These are phyloP conservation scores for Danionella dracula DNA, from an alignment of 2,797 vertebrate genomes.

Conservation along the genomic window DNA sequence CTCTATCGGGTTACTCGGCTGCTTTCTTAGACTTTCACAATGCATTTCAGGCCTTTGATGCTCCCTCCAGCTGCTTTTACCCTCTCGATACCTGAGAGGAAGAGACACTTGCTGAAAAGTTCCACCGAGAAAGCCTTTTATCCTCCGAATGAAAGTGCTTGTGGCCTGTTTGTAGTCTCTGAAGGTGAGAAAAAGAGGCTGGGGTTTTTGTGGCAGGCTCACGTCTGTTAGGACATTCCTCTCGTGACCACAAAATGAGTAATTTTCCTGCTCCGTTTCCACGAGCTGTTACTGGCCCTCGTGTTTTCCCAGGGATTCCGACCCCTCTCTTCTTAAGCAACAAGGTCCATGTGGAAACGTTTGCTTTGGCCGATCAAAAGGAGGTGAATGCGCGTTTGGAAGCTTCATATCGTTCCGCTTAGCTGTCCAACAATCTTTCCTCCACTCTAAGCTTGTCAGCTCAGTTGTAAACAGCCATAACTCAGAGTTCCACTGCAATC, in stretches of 20 bases:
- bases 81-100: constrained; percentile 21
- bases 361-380: neutral
- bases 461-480: constrained; percentile 26
- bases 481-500: neutral
- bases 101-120: neutral
- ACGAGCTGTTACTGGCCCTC: constrained; percentile 15
- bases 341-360: neutral
- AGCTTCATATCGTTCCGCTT: neutral
- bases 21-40: constrained; percentile 33
- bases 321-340: neutral
- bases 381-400: neutral
- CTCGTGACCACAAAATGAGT: constrained; percentile 30
- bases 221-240: constrained; percentile 29
- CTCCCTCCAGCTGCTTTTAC: neutral
- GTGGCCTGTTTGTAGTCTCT: neutral
- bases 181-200: constrained; percentile 14
- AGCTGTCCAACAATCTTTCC: neutral
- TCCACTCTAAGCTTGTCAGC: constrained; percentile 1
- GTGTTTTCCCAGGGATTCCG: constrained; percentile 26
- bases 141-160: neutral
- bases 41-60: constrained; percentile 25
- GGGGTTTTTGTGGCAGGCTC: constrained; percentile 12
- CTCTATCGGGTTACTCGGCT: constrained; percentile 36
- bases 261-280: constrained; percentile 28
- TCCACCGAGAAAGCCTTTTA: neutral